These are phyloP conservation scores for Eilema depressum DNA, from an alignment of 2,888 invertebrate species.

Conservation along the genomic window DNA sequence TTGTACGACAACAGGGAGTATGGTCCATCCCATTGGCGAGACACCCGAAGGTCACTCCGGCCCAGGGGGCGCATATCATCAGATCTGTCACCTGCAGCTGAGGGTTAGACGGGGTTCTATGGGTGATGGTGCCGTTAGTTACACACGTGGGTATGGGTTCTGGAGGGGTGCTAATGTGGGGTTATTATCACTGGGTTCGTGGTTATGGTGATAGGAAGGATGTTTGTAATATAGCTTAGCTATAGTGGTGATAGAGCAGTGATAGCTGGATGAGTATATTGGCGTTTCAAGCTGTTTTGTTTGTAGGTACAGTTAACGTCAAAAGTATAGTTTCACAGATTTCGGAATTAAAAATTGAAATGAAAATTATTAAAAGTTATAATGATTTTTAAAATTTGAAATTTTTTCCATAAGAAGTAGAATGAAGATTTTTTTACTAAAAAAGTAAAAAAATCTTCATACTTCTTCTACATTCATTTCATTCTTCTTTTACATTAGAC, in stretches of 20 bases:
- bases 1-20: slow-evolving; percentile 91
- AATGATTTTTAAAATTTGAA: no score
- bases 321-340: no score
- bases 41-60: slow-evolving; percentile 92
- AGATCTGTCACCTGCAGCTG: slow-evolving; percentile 91
- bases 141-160: slow-evolving; percentile 59
- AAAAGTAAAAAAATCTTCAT: no score
- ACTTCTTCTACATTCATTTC: no score
- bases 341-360: no score
- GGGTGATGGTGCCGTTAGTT: slow-evolving; percentile 78
- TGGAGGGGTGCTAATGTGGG: neutral
- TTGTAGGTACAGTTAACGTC: no score
- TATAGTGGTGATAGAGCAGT: neutral
- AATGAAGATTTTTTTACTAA: no score
- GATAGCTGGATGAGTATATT: neutral
- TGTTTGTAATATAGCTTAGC: neutral
- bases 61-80: slow-evolving; percentile 97
- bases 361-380: no score
- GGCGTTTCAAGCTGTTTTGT: neutral
- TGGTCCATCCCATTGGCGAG: slow-evolving; percentile 93
- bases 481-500: no score
- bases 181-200: slow-evolving; percentile 10
- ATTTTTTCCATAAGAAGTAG: no score
- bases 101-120: slow-evolving; percentile 66
- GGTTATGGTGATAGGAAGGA: neutral